A percentile compares a stretch with the other conserved stretches of the same genome.
These are phyloP conservation scores for Acanthosepion lycidas DNA, from an alignment of 2,888 invertebrate genomes.

Conservation along the genomic window DNA sequence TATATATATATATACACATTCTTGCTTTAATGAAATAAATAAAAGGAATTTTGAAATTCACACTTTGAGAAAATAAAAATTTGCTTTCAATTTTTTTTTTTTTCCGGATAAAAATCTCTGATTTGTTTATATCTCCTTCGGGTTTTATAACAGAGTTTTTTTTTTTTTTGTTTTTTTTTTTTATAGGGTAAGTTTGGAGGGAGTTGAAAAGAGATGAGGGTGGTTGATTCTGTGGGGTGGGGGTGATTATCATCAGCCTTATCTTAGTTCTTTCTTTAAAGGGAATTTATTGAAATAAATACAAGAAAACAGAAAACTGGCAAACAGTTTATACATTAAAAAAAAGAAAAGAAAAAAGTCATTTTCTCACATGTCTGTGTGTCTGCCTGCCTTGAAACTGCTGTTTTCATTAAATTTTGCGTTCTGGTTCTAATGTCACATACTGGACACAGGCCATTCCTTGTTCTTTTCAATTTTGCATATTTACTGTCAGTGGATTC, in stretches of 20 bases:
- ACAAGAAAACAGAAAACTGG: neutral
- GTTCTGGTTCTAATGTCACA: too few relatives aligned
- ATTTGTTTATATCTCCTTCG: constrained; percentile 17
- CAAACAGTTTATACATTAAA: too few relatives aligned
- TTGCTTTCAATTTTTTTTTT: neutral
- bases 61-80: neutral
- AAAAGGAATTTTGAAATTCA: neutral
- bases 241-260: neutral
- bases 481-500: too few relatives aligned
- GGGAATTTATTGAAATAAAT: neutral
- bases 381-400: too few relatives aligned
- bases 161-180: neutral
- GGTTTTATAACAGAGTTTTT: neutral
- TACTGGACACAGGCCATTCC: too few relatives aligned
- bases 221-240: neutral
- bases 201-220: neutral
- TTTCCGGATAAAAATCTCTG: constrained; percentile 5
- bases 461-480: too few relatives aligned
- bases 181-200: neutral
- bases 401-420: too few relatives aligned
- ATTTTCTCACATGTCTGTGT: too few relatives aligned
- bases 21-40: neutral
- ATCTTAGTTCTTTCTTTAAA: neutral
- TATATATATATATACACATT: neutral
- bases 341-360: too few relatives aligned